Conservation (phyloP, 1,140 invertebrate species). For the Drosophila sp. region DNA sequence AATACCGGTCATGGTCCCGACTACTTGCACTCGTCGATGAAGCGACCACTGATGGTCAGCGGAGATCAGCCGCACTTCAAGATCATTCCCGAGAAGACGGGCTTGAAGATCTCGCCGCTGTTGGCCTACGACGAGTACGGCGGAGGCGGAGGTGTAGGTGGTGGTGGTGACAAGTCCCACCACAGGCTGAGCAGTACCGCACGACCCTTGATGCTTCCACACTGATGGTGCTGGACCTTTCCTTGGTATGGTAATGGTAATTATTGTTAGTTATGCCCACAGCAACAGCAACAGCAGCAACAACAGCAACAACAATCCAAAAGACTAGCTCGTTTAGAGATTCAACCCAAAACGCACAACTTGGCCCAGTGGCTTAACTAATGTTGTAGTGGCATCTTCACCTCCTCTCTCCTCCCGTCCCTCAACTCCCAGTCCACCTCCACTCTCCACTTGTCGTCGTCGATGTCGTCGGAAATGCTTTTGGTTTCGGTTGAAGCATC, state of each 20-base stretch:
- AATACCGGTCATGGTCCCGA: slow-evolving; percentile 48
- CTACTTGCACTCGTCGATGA: slow-evolving; percentile 85
- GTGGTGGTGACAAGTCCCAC: slow-evolving; percentile 67
- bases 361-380: slow-evolving; percentile 30
- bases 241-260: slow-evolving; percentile 84
- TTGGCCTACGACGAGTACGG: slow-evolving; percentile 81
- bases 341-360: slow-evolving; percentile 48
- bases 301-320: slow-evolving; percentile 21
- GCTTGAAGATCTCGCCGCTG: slow-evolving; percentile 85
- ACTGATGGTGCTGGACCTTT: slow-evolving; percentile 85
- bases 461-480: slow-evolving; percentile 48
- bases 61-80: slow-evolving; percentile 85
- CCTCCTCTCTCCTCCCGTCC: neutral
- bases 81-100: slow-evolving; percentile 85
- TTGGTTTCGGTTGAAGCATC: slow-evolving; percentile 56
- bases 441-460: slow-evolving; percentile 6
- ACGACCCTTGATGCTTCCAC: slow-evolving; percentile 82
- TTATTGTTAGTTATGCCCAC: slow-evolving; percentile 72
- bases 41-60: slow-evolving; percentile 85
- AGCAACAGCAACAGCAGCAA: slow-evolving; percentile 14
- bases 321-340: slow-evolving; percentile 50
- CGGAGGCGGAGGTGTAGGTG: slow-evolving; percentile 63
- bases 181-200: slow-evolving; percentile 81
- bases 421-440: neutral
- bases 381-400: slow-evolving; percentile 26